These are phyloP conservation scores for Synaphobranchus kaupii DNA, from an alignment of 2,797 vertebrate species.

Conservation along the genomic window DNA sequence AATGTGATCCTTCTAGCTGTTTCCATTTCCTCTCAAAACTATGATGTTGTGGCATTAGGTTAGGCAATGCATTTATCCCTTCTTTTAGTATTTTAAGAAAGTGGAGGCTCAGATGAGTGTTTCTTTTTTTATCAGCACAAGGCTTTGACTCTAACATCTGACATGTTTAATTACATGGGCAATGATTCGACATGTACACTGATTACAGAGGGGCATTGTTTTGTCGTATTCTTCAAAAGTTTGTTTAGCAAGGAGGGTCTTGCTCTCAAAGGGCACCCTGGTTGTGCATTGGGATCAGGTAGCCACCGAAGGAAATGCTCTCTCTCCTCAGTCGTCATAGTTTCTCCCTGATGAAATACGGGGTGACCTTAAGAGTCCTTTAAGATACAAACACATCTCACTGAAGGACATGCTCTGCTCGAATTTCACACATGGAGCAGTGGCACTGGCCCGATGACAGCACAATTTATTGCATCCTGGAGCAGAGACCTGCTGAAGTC, in stretches of 20 bases:
- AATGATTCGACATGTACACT: not conserved
- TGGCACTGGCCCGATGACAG: constrained; percentile 18
- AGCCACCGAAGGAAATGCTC: not conserved
- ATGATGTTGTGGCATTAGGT: constrained; percentile 10
- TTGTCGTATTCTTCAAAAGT: not conserved
- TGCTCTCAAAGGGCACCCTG: not conserved
- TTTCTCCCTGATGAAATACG: not conserved
- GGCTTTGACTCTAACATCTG: constrained; percentile 1
- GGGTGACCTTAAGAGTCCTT: constrained; percentile 15
- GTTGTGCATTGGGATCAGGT: not conserved
- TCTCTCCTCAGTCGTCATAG: not conserved
- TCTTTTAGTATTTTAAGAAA: not conserved
- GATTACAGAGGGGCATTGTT: not conserved
- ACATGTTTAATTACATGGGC: not conserved
- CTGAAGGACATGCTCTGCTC: constrained; percentile 22
- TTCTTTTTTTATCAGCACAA: constrained; percentile 6
- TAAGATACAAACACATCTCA: constrained; percentile 23
- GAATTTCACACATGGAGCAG: constrained; percentile 30
- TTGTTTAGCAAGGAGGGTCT: not conserved
- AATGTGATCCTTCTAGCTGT: constrained; percentile 24
- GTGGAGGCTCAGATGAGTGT: not conserved
- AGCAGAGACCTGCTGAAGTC: not conserved
- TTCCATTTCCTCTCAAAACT: constrained; percentile 8
- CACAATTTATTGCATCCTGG: not conserved
- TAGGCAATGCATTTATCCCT: not conserved